Conservation (phyloP, 2,888 invertebrate genomes). For the Erebia aethiops region DNA sequence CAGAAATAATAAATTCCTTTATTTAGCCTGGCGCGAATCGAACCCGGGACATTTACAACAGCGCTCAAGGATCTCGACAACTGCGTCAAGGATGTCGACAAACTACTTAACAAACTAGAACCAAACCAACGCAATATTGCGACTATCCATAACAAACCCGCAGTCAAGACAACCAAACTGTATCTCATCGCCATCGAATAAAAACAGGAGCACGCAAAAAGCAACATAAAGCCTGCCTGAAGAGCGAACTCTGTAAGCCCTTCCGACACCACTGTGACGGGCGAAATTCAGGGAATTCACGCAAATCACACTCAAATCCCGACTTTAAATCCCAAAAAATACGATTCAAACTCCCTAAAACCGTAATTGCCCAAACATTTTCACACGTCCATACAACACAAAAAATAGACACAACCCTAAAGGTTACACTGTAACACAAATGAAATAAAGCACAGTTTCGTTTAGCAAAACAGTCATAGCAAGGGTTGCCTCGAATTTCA, state of each 20-base stretch:
- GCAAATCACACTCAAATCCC: conserved; percentile 31
- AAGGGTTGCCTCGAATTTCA: conserved; percentile 47
- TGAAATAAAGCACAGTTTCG: conserved; percentile 46
- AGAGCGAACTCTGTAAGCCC: conserved; percentile 49
- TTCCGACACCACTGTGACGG: conserved; percentile 49
- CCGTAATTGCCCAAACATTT: conserved; percentile 36
- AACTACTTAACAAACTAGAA: background rate
- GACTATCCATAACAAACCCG: background rate
- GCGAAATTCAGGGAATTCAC: conserved; percentile 46
- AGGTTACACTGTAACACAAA: conserved; percentile 31
- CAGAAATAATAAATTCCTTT: too few relatives aligned
- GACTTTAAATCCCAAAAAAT: conserved; percentile 15
- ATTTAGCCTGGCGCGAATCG: too few relatives aligned
- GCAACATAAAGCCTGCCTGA: conserved; percentile 47
- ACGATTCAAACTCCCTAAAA: conserved; percentile 45
- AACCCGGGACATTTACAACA: too few relatives aligned
- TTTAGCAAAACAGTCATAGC: conserved; percentile 18
- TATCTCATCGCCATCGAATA: conserved; percentile 33
- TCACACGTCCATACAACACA: conserved; percentile 42
- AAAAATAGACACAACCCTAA: conserved; percentile 42
- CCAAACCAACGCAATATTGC: background rate
- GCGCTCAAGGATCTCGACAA: too few relatives aligned
- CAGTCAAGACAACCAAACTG: conserved; percentile 31
- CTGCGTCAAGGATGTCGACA: too few relatives aligned
- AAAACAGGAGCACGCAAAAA: conserved; percentile 47